phyloP scores from a whole-genome alignment of 1,140 invertebrate species.

The Ceratoteleas bidentatus region DNA sequence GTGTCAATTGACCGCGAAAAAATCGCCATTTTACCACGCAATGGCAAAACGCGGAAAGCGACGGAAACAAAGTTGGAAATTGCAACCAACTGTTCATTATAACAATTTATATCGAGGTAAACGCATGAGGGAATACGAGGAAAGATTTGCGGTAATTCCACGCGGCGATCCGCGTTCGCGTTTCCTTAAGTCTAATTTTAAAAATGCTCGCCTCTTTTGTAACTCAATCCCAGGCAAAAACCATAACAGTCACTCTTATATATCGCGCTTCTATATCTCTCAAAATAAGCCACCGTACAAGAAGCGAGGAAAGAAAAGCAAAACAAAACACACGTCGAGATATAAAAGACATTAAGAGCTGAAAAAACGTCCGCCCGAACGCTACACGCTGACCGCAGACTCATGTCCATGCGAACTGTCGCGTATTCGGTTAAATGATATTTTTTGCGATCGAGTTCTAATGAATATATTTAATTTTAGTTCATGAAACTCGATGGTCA shows the following conservation, averaged over 20 bases:
- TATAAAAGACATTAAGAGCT: constrained; percentile 27
- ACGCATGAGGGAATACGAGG: constrained; percentile 10
- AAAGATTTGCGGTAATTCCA: constrained; percentile 24
- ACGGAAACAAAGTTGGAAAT: neutral
- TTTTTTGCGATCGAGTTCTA: too few species aligned
- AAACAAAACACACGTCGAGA: constrained; percentile 6
- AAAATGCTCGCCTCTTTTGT: constrained; percentile 58
- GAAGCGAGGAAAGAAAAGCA: constrained; percentile 28
- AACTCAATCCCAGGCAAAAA: constrained; percentile 53
- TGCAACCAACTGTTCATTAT: neutral
- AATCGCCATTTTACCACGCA: too few species aligned
- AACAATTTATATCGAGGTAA: neutral
- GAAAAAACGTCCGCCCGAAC: too few species aligned
- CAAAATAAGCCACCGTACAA: constrained; percentile 44
- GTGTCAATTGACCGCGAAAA: too few species aligned
- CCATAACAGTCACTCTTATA: constrained; percentile 54
- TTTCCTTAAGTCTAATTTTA: constrained; percentile 59
- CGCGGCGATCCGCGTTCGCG: constrained; percentile 30
- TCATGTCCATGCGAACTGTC: too few species aligned
- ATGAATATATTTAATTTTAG: too few species aligned
- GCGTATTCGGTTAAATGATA: too few species aligned
- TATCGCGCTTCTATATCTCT: constrained; percentile 54
- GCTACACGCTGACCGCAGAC: too few species aligned
- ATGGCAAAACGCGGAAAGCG: too few species aligned
- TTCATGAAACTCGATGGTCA: too few species aligned